Percentiles rank a stretch among this genome's conserved stretches.
These are phyloP conservation scores for Pelvicachromis taeniatus DNA, from an alignment of 2,113 vertebrate genomes.

Conservation along the genomic window DNA sequence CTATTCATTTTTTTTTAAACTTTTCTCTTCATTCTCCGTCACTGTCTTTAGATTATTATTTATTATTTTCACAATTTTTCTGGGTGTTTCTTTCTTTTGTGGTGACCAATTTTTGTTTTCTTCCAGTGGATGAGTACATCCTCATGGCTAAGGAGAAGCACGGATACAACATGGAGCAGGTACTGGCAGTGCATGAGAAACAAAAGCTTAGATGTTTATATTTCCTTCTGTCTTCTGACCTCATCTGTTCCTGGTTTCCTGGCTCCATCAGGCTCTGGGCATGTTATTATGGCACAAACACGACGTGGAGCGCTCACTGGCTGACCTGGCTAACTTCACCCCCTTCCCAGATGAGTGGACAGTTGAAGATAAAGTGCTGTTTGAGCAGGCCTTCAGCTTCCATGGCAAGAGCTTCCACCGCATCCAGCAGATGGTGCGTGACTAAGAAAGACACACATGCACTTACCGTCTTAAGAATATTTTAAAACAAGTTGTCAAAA, in stretches of 20 bases:
- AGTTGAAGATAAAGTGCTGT: constrained; percentile 96
- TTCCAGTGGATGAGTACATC: constrained; percentile 97
- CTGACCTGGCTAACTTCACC: constrained; percentile 97
- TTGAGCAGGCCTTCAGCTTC: constrained; percentile 99
- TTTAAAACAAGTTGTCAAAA: not conserved
- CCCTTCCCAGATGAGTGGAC: constrained; percentile 99
- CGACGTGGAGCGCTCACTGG: constrained; percentile 97
- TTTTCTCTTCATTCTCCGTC: not conserved
- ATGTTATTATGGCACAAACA: constrained; percentile 99
- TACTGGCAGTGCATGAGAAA: constrained; percentile 20
- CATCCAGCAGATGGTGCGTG: constrained; percentile 96
- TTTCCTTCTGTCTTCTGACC: not conserved
- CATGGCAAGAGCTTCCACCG: constrained; percentile 99
- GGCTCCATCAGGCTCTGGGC: constrained; percentile 82
- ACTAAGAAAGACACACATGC: accelerated
- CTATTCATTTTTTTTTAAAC: no score
- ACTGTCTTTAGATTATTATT: not conserved
- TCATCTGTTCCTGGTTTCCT: not conserved
- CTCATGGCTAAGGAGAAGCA: constrained; percentile 98
- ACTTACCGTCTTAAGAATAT: not conserved
- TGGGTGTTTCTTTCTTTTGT: not conserved
- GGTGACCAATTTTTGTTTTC: not conserved
- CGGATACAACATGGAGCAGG: constrained; percentile 99
- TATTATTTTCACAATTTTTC: not conserved
- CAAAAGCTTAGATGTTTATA: not conserved